These are phyloP conservation scores for Nycticryphes semicollaris DNA, from an alignment of 2,113 vertebrate species.

Conservation along the genomic window DNA sequence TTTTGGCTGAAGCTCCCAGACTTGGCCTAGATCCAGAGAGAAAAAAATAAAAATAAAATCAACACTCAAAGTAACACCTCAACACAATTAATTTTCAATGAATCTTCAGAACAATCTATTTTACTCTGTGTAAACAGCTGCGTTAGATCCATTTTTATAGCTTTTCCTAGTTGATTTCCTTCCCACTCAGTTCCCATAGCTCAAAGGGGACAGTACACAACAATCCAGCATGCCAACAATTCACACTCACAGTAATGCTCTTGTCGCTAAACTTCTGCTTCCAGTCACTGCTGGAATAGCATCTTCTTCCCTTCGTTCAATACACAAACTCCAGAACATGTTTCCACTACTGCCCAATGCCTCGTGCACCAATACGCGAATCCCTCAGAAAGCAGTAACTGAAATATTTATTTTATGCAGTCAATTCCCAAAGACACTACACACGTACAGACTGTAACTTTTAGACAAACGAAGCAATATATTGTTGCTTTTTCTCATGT, in stretches of 20 bases:
- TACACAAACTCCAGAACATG: background rate
- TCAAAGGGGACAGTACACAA: background rate
- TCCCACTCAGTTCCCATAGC: background rate
- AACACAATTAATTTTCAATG: background rate
- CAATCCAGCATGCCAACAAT: background rate
- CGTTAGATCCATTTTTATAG: background rate
- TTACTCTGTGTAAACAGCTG: background rate
- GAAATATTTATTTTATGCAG: background rate
- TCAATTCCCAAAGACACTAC: background rate
- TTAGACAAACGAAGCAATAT: background rate
- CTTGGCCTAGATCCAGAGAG: constrained; percentile 72
- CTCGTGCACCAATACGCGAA: background rate
- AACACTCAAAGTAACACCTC: background rate
- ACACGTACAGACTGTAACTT: background rate
- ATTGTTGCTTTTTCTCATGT: no score
- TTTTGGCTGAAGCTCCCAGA: constrained; percentile 83
- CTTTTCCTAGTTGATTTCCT: background rate
- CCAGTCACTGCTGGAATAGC: background rate
- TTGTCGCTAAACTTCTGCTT: background rate
- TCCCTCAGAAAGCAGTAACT: background rate
- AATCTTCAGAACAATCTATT: background rate
- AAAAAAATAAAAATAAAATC: background rate
- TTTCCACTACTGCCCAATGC: background rate
- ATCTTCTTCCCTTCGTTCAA: background rate
- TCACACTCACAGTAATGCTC: background rate